These are phyloP conservation scores for Eupeodes corollae DNA, from an alignment of 1,140 invertebrate species.

Conservation along the genomic window DNA sequence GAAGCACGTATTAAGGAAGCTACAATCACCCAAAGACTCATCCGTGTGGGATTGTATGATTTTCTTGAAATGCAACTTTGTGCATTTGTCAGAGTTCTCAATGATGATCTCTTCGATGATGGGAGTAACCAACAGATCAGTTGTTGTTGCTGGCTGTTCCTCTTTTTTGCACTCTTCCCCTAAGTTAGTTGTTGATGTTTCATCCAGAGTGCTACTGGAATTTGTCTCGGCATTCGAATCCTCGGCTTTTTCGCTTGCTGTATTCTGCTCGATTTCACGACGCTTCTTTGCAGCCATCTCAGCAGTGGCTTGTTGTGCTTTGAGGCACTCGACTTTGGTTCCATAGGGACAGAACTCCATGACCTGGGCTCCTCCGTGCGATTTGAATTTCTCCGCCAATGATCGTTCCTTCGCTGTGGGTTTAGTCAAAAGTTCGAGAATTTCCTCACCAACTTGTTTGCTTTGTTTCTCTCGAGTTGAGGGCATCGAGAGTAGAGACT, in stretches of 20 bases:
- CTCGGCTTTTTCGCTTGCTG: conserved; percentile 1
- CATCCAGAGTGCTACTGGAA: neutral
- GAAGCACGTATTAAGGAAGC: conserved; percentile 96
- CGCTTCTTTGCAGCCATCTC: conserved; percentile 35
- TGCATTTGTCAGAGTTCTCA: conserved; percentile 45
- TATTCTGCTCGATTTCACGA: conserved; percentile 8
- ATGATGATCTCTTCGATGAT: neutral
- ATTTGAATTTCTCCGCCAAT: conserved; percentile 86
- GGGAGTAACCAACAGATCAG: too few relatives aligned
- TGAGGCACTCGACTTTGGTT: conserved; percentile 77
- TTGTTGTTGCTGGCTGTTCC: conserved; percentile 14
- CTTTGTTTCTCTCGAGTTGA: conserved; percentile 90
- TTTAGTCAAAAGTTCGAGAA: conserved; percentile 84
- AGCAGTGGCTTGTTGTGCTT: conserved; percentile 45
- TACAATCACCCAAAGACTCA: conserved; percentile 90
- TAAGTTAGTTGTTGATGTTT: conserved; percentile 29
- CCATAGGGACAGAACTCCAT: conserved; percentile 95
- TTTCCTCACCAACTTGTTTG: conserved; percentile 92
- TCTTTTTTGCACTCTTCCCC: conserved; percentile 15
- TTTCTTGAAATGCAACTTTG: conserved; percentile 92
- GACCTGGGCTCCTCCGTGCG: conserved; percentile 86
- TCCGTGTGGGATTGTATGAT: conserved; percentile 96
- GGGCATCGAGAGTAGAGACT: conserved; percentile 81
- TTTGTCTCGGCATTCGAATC: neutral
- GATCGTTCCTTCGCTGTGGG: conserved; percentile 92